These are phyloP conservation scores for Mobula birostris DNA, from an alignment of 2,113 vertebrate species.

Conservation along the genomic window DNA sequence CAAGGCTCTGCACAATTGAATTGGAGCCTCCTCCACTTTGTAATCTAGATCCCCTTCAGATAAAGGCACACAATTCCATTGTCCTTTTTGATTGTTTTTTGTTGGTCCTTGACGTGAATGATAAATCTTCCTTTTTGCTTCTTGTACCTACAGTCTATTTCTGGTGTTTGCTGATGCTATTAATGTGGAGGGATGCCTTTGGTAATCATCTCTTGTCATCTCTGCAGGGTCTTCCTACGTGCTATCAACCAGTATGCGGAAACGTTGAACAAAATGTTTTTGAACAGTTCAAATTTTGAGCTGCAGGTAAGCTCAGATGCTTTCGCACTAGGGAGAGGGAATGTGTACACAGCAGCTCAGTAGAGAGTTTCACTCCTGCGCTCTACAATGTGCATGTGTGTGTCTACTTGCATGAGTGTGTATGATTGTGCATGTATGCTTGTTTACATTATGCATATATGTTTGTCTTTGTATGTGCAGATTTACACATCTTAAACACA, in stretches of 20 bases:
- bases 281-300: constrained; percentile 46
- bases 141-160: background rate
- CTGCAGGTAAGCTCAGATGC: constrained; percentile 47
- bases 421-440: too few species aligned
- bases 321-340: background rate
- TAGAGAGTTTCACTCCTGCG: too few species aligned
- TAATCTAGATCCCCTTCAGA: background rate
- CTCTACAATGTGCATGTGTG: too few species aligned
- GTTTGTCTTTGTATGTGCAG: too few species aligned
- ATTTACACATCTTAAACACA: too few species aligned
- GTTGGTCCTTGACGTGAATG: background rate
- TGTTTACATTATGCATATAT: too few species aligned
- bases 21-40: background rate
- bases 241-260: constrained; percentile 48
- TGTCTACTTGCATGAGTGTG: too few species aligned
- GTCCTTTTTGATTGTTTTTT: background rate
- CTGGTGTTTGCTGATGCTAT: background rate
- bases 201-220: background rate
- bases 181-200: too few species aligned
- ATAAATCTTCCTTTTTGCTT: background rate
- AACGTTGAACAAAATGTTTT: constrained; percentile 45
- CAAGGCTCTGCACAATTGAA: background rate
- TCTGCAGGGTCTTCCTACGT: constrained; percentile 47
- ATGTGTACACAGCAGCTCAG: too few species aligned
- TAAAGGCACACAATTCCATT: background rate